Evolutionary conservation across 2,797 vertebrate species (phyloP).

Genomic region (Tauraco hartlaubi): DNA sequence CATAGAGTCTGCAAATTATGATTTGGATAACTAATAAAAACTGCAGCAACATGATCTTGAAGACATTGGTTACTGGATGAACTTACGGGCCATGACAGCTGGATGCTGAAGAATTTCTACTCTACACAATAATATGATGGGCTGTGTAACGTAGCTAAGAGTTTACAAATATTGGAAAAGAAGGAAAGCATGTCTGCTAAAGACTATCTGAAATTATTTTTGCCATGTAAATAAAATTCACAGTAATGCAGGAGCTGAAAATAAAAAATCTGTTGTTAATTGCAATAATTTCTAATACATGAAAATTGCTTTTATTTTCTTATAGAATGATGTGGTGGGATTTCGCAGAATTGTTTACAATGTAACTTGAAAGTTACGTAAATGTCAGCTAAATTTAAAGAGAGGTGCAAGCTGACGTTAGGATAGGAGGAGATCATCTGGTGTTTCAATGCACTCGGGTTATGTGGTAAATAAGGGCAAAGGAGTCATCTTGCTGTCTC

Average conservation of each 20-base stretch:
- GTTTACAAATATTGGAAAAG: not conserved
- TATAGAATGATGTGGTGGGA: not conserved
- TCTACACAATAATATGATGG: not conserved
- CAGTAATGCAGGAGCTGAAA: not conserved
- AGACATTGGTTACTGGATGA: not conserved
- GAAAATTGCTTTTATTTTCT: not conserved
- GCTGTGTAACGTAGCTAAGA: not conserved
- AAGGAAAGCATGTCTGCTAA: not conserved
- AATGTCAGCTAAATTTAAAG: not conserved
- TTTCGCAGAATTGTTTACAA: not conserved
- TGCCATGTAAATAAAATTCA: not conserved
- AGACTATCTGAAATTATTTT: not conserved
- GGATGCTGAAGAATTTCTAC: not conserved
- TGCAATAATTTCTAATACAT: not conserved
- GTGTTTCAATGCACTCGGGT: not conserved
- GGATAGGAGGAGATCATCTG: not conserved
- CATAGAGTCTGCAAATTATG: not conserved
- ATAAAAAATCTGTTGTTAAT: not conserved
- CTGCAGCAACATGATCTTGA: not conserved
- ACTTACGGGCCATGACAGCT: not conserved
- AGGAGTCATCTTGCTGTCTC: not conserved
- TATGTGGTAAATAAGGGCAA: not conserved
- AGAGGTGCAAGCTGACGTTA: not conserved
- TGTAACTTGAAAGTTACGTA: not conserved
- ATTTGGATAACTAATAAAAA: slow-evolving; percentile 4